Percentiles rank a stretch among this genome's conserved stretches.
Evolutionary conservation across 2,113 vertebrate species (phyloP).

Genomic region (Grammomys dolichurus): DNA sequence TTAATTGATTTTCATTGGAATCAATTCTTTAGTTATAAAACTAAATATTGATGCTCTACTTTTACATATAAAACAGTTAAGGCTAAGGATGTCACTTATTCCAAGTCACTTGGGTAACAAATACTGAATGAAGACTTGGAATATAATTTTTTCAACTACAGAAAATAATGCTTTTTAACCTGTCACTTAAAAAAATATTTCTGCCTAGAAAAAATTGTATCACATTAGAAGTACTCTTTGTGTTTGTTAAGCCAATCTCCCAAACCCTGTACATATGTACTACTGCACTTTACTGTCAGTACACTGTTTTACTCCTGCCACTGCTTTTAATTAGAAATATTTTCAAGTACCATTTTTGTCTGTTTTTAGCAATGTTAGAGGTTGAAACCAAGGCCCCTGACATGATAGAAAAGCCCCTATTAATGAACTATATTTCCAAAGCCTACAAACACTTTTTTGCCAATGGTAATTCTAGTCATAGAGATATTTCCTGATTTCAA

Average conservation of each 20-base stretch:
- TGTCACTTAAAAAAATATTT: neutral
- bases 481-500: neutral
- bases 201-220: slow-evolving; percentile 30
- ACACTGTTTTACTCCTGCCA: neutral
- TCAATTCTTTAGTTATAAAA: neutral
- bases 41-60: neutral
- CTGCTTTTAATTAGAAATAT: slow-evolving; percentile 10
- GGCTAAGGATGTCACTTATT: neutral
- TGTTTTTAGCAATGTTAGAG: neutral
- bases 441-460: neutral
- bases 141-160: neutral
- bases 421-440: neutral
- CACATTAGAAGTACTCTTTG: neutral
- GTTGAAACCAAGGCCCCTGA: no score
- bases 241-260: neutral
- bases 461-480: neutral
- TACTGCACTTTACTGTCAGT: neutral
- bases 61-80: slow-evolving; percentile 15
- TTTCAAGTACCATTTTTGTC: neutral
- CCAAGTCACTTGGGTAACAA: neutral
- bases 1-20: neutral
- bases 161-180: neutral
- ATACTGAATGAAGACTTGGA: neutral
- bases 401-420: neutral
- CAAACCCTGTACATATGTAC: neutral